Conservation (phyloP, 1,140 invertebrate species). For the Caenorhabditis brenneri region DNA sequence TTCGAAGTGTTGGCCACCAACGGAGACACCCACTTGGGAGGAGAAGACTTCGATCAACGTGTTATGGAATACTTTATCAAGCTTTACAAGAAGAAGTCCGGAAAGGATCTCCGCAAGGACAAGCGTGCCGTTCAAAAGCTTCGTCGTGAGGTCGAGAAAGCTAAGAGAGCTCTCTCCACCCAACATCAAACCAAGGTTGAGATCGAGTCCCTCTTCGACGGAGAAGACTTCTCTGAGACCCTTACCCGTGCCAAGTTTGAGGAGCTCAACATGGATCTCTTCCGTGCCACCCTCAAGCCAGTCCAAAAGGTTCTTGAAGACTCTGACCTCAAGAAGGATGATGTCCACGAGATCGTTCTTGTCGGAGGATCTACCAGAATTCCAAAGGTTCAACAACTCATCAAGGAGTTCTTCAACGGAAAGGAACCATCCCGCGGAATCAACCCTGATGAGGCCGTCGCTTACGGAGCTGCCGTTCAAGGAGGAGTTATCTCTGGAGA, state of each 20-base stretch:
- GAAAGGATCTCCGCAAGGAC: constrained; percentile 75
- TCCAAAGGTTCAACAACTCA: constrained; percentile 96
- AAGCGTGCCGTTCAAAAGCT: constrained; percentile 75
- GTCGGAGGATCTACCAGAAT: constrained; percentile 99
- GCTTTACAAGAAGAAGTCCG: constrained; percentile 75
- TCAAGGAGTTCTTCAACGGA: constrained; percentile 97
- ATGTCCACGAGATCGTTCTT: constrained; percentile 97
- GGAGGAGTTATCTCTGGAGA: constrained; percentile 81
- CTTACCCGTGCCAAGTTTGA: constrained; percentile 98
- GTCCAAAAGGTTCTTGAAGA: constrained; percentile 88
- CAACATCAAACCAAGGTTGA: constrained; percentile 96
- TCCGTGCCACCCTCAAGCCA: constrained; percentile 96
- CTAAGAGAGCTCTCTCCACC: constrained; percentile 85
- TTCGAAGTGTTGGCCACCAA: constrained; percentile 90
- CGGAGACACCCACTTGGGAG: constrained; percentile 76
- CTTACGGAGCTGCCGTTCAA: constrained; percentile 97
- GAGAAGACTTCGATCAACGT: constrained; percentile 76
- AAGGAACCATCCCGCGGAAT: constrained; percentile 97
- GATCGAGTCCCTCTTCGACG: constrained; percentile 98
- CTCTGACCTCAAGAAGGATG: constrained; percentile 97
- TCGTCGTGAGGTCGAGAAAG: constrained; percentile 75
- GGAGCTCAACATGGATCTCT: constrained; percentile 98
- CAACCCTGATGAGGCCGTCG: constrained; percentile 94
- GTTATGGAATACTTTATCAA: constrained; percentile 76
- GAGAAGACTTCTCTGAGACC: constrained; percentile 98